phyloP scores from a whole-genome alignment of 2,113 vertebrate species.

The Fulmarus glacialis region DNA sequence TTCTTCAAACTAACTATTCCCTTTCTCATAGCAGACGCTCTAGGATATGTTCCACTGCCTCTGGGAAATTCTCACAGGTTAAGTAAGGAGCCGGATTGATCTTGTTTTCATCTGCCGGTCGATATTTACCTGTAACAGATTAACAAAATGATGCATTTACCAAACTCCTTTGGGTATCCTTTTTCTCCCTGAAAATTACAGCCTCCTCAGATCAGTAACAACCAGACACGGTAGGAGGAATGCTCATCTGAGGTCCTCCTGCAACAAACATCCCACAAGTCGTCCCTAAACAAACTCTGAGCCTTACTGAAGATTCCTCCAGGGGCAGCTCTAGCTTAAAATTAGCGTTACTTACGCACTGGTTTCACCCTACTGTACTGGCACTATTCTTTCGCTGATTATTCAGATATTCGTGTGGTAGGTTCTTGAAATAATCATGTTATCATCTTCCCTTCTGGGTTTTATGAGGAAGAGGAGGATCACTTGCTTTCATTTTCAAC shows the following conservation, averaged over 20 bases:
- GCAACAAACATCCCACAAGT: background rate
- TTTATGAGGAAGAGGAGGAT: background rate
- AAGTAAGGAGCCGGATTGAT: conserved; percentile 84
- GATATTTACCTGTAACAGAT: conserved; percentile 85
- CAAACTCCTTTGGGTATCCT: background rate
- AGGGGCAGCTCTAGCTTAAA: background rate
- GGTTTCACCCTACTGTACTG: background rate
- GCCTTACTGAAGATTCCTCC: background rate
- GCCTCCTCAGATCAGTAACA: background rate
- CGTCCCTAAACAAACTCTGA: background rate
- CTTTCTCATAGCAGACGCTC: conserved; percentile 65
- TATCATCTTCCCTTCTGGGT: background rate
- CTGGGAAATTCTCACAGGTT: conserved; percentile 85
- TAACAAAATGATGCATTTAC: background rate
- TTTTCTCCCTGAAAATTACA: background rate
- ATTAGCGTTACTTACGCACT: background rate
- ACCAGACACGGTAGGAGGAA: background rate
- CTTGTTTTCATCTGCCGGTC: conserved; percentile 85
- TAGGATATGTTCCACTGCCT: conserved; percentile 89
- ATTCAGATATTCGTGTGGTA: rapidly evolving
- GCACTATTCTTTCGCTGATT: background rate
- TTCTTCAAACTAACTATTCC: background rate
- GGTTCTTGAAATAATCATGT: background rate
- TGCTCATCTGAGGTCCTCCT: background rate
- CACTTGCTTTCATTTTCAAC: background rate